Percentiles rank a stretch among this genome's conserved stretches.
Evolutionary conservation across 2,797 vertebrate genomes (phyloP).

Genomic region (Naso thynnoides): DNA sequence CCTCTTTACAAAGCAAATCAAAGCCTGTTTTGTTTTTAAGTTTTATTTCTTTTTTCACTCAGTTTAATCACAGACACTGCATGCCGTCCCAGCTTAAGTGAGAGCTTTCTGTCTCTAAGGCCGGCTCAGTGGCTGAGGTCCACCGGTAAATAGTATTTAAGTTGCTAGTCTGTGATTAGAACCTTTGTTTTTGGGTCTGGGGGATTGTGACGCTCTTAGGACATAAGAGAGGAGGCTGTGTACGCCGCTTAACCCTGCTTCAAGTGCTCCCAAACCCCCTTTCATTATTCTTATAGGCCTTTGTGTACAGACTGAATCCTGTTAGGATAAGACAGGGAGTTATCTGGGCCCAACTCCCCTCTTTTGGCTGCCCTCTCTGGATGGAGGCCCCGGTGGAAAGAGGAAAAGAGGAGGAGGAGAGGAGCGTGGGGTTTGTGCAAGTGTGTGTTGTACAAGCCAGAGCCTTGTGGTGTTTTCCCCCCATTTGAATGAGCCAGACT

Average conservation of each 20-base stretch:
- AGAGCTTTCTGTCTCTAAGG: conserved; percentile 60
- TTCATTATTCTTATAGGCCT: conserved; percentile 81
- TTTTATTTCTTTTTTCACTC: conserved; percentile 61
- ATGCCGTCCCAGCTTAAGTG: conserved; percentile 51
- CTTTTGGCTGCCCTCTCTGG: conserved; percentile 76
- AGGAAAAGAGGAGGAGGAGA: conserved; percentile 50
- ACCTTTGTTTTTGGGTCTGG: conserved; percentile 73
- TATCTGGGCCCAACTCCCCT: conserved; percentile 78
- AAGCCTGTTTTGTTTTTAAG: conserved; percentile 51
- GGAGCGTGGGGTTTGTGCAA: conserved; percentile 49
- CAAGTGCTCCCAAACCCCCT: conserved; percentile 77
- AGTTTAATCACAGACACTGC: conserved; percentile 57
- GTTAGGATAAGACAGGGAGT: conserved; percentile 82
- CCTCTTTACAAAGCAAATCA: conserved; percentile 60
- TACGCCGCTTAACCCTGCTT: conserved; percentile 79
- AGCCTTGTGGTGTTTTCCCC: conserved; percentile 74
- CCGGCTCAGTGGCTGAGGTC: conserved; percentile 66
- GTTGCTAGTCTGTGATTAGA: conserved; percentile 79
- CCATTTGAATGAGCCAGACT: conserved; percentile 76
- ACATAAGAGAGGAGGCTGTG: conserved; percentile 77
- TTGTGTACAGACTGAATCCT: conserved; percentile 84
- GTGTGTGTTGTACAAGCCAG: conserved; percentile 69
- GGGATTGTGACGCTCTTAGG: conserved; percentile 70
- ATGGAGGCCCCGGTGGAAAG: conserved; percentile 72
- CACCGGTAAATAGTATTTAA: conserved; percentile 71